These are phyloP conservation scores for Oscheius sp. DNA, from an alignment of 2,888 invertebrate species.

Conservation along the genomic window DNA sequence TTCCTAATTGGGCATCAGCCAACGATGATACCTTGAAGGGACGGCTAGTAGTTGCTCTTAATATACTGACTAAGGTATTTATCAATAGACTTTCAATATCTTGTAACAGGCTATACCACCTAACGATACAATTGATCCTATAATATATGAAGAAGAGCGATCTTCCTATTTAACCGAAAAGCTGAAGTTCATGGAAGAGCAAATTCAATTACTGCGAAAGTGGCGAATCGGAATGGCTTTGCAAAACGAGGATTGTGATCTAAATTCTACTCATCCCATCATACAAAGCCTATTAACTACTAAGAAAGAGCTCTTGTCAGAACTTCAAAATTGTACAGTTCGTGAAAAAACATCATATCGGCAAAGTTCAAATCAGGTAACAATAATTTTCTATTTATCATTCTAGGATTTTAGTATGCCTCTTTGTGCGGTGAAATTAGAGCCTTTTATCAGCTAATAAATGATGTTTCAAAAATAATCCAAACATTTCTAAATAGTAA, in stretches of 20 bases:
- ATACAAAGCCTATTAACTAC: conserved; percentile 27
- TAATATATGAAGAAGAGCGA: conserved; percentile 50
- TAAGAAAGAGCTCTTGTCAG: conserved; percentile 19
- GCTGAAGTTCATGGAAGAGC: conserved; percentile 40
- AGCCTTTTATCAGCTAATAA: conserved; percentile 29
- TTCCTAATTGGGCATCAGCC: too few species aligned
- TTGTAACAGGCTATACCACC: conserved; percentile 35
- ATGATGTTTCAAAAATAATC: not conserved
- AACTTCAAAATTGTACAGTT: conserved; percentile 22
- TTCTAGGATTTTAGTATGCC: conserved; percentile 30
- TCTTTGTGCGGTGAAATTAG: conserved; percentile 41
- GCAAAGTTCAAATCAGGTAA: conserved; percentile 25
- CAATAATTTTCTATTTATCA: too few species aligned
- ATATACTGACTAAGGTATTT: conserved; percentile 35
- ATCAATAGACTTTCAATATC: not conserved
- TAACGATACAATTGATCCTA: conserved; percentile 50
- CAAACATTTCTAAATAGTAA: not conserved
- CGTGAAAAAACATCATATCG: conserved; percentile 27
- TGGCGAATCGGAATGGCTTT: conserved; percentile 33
- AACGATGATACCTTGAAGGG: too few species aligned
- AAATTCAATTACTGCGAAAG: conserved; percentile 39
- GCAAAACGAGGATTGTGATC: conserved; percentile 35
- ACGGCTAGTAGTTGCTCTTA: conserved; percentile 29
- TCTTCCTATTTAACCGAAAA: conserved; percentile 36
- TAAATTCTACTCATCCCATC: conserved; percentile 34